Base-by-base conservation (phyloP, 2,113 vertebrate species). In the Chaenocephalus aceratus region DNA sequence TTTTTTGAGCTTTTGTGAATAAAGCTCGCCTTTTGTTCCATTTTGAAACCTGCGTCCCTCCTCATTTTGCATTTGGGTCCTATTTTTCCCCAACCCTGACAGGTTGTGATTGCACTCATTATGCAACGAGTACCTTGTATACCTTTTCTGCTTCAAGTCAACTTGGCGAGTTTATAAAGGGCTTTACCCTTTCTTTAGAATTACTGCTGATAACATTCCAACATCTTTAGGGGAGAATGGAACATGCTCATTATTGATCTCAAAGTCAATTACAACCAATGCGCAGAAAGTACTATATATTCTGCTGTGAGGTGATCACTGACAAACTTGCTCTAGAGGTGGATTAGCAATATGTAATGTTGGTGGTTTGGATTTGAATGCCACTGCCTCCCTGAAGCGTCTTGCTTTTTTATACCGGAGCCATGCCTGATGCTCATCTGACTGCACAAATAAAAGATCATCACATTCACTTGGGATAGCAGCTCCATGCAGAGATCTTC, bases 181-280 rank as follows among this genome's bases (percentile, higher is more conserved):
- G 26, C 30, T 30, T n/a, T n/a, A n/a, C n/a, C n/a, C n/a, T n/a
- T 64, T 76, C 46, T 63, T 57, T 44, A 51, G 2, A 63, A 45
- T 52, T 30, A 26, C 58, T 45, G 15, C 21, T 62, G 46, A 62
- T 30, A 53, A 63, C 3, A 34, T n/a, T 73, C 14, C 41, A 76
- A 70, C 62, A 36, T 69, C 68, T 76, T 67, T 62, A 70, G 10
- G 18, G 26, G 6, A 64, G 6, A 76, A 34, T 16, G 23, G 18
- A 44, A 49, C 18, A 36, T 15, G 44, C 21, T 0, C 0, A 15
- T 23, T 26, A 75, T n/a, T 54, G 68, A 64, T 73, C 72, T 16
- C 46, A 70, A 68, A 72, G 77, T 83, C 79, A 77, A 14, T 75
- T 45, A 7, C 41, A 56, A 84, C 76, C 49, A 76, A 26, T 86